phyloP scores from a whole-genome alignment of 92 coral and sea anemone genomes.

The Epizoanthus stellaris region DNA sequence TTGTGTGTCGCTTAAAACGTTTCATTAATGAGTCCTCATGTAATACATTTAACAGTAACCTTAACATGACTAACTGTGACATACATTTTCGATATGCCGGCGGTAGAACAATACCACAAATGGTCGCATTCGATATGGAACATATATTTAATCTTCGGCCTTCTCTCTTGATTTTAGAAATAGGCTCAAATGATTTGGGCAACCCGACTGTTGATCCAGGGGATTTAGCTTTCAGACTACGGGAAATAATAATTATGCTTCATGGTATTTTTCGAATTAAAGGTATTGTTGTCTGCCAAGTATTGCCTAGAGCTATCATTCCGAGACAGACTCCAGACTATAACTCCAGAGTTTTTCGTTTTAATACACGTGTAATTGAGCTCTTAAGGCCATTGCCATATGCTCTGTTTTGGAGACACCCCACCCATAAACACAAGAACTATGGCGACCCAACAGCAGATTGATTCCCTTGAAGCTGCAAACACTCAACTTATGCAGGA shows the following conservation, averaged over 20 bases:
- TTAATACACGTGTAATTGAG: neutral
- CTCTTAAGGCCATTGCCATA: neutral
- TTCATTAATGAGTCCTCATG: neutral
- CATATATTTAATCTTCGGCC: neutral
- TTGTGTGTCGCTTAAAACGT: neutral
- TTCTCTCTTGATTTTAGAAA: neutral
- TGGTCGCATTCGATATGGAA: no score
- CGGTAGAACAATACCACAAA: neutral
- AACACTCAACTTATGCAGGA: no score
- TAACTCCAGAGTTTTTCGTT: neutral
- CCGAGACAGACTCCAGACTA: neutral
- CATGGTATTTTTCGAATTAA: neutral
- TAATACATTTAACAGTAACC: neutral
- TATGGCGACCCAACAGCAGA: no score
- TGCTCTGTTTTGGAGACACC: slow-evolving; percentile 5
- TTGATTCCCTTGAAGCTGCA: no score
- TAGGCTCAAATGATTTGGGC: slow-evolving; percentile 1
- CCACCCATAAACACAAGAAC: no score
- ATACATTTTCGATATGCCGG: neutral
- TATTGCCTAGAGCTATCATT: neutral
- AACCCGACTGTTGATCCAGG: neutral
- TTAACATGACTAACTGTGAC: neutral
- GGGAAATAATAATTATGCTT: neutral
- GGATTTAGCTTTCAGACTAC: neutral
- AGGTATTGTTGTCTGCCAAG: neutral